Evolutionary conservation across 2,888 invertebrate species (phyloP).

Genomic region (Allygus modestus): DNA sequence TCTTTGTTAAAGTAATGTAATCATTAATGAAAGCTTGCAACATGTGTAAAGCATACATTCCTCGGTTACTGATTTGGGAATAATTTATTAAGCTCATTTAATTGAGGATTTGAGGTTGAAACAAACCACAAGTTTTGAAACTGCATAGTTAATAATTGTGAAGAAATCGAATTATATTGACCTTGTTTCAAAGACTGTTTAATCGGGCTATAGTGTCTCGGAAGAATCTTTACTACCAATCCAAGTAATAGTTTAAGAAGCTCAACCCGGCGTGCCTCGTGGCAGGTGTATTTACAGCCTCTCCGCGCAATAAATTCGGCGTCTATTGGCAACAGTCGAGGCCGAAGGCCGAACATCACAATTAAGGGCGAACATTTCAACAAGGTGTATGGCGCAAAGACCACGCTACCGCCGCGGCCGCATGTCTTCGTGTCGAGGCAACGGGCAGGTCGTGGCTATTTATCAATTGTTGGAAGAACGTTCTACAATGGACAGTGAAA

Average conservation of each 20-base stretch:
- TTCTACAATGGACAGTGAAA: constrained; percentile 45
- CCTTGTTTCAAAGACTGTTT: background rate
- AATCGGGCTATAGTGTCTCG: background rate
- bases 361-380: constrained; percentile 40
- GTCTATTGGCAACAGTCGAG: constrained; percentile 31
- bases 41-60: no score
- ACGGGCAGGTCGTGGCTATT: constrained; percentile 60
- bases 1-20: no score
- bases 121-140: no score
- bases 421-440: constrained; percentile 16
- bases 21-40: no score
- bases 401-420: background rate
- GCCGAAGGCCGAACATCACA: constrained; percentile 48
- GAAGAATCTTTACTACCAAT: background rate
- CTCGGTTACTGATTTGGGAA: no score
- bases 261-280: background rate
- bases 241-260: background rate
- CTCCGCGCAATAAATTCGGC: constrained; percentile 22
- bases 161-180: no score
- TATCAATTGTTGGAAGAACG: constrained; percentile 61
- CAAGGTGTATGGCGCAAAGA: constrained; percentile 49
- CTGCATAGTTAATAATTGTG: no score
- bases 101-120: no score
- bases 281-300: constrained; percentile 38
- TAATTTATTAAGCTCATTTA: no score